Evolutionary conservation across 2,888 invertebrate species (phyloP), one percentile per base, ranked within the genome.

Genomic region (Eremobia ochroleuca): DNA sequence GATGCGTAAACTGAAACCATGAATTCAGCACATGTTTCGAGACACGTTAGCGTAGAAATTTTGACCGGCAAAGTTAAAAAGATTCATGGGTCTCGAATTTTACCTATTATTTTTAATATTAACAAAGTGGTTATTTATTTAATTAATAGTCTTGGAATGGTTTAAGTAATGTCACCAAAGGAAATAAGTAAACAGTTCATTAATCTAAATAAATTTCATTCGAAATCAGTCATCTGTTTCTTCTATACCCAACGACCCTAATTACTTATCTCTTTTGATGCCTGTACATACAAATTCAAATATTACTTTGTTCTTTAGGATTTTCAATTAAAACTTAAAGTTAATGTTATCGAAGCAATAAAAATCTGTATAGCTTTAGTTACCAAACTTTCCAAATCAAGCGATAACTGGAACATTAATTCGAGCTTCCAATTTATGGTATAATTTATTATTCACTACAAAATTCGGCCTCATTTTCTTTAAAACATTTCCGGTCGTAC

Each of bases 391-490:
- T 70, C 37, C 40, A 31, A 79, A 52, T 61, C 6, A 2, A 58
- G 49, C 67, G 46, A 65, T 65, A 71, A 73, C 67, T 65, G 61
- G 61, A 61, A 59, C 28, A 79, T 81, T 71, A 73, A 82, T 73
- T 81, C 58, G 28, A 80, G 62, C 52, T 43, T 31, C 85, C 69
- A 84, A 79, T 75, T 79, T 72, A 79, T 67, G 72, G 43, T 66
- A 66, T 61, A 73, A 84, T 84, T 87, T 79, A 86, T 77, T 86
- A 87, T 87, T 85, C 85, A 87, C 75, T 81, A 85, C 81, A 68
- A 73, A 83, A 80, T 76, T 72, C 59, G 31, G 31, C 81, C 72
- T 73, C 81, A 79, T 84, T 85, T 85, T 84, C 72, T 87, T 85
- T 67, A 77, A 81, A 87, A 88, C 78, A 84, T 78, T 75, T 85